These are phyloP conservation scores for Dromococcyx pavoninus DNA, from an alignment of 2,797 vertebrate species.

Conservation along the genomic window DNA sequence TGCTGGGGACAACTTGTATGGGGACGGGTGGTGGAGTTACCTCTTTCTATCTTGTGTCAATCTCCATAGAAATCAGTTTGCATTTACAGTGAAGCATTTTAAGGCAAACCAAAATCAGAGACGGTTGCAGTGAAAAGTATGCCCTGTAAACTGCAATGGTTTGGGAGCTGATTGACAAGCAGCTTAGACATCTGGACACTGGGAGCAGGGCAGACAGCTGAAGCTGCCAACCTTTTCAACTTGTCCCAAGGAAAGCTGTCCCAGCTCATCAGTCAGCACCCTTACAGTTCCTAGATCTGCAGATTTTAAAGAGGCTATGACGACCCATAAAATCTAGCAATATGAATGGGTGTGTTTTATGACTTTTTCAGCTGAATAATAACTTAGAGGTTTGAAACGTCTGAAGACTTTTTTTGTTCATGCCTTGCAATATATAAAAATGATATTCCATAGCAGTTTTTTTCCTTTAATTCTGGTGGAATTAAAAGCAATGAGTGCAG, in stretches of 20 bases:
- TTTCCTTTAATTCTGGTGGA: neutral
- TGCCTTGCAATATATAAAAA: neutral
- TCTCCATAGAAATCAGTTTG: neutral
- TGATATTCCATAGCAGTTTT: neutral
- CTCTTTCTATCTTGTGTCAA: neutral
- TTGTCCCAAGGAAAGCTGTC: constrained; percentile 22
- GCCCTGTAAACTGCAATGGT: neutral
- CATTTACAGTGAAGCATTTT: neutral
- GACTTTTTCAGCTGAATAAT: neutral
- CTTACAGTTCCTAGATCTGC: neutral
- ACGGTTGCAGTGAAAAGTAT: neutral
- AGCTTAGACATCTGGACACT: constrained; percentile 28
- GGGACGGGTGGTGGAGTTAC: neutral
- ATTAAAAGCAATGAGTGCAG: neutral
- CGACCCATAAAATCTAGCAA: neutral
- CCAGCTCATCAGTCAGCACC: constrained; percentile 37
- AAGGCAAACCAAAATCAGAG: neutral
- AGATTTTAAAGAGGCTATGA: neutral
- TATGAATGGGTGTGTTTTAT: neutral
- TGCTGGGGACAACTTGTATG: neutral
- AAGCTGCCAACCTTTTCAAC: constrained; percentile 50
- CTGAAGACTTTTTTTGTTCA: neutral
- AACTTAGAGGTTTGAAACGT: neutral
- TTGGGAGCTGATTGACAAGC: constrained; percentile 40
- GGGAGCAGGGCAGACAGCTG: constrained; percentile 14